Evolutionary conservation across 2,113 vertebrate genomes (phyloP), one percentile per base, ranked within the genome.

Genomic region (Cottus gobio): DNA sequence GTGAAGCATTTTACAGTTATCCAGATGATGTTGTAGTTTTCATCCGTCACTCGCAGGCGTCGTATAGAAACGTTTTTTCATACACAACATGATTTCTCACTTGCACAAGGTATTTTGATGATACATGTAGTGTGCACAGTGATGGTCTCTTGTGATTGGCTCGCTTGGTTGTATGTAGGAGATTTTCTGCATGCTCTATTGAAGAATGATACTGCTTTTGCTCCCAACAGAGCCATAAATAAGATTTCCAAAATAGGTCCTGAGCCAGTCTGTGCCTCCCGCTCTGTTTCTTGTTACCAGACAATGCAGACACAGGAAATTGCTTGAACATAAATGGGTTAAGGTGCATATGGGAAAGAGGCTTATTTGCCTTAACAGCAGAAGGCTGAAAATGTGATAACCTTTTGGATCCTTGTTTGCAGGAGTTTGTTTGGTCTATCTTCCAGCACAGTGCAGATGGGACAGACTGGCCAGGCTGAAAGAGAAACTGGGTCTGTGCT

Each of bases 401-500:
- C 44, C 26, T 31, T 36, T 48, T 48, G 50, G 37, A 39, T 42
- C 12, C 3, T 50, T 54, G 48, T 80, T 77, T 77, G 39, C 5
- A 10, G 63, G 26, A 39, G 26, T 71, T 57, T 62, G 42, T 74
- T 46, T 31, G n/a, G 61, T 42, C 56, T 77, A 67, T 28, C 79
- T 69, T 71, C 60, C 2, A 80, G 74, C 62, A 34, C 75, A 50
- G 63, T 83, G 82, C 82, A 87, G 85, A 82, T 85, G 82, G 81
- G 39, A 37, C 31, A 62, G 69, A 60, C 58, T 79, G 87, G 50
- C 78, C 75, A 76, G 75, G 77, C 77, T 85, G 50, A 74, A 58
- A 75, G 28, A 76, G 72, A 90, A 90, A 90, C 71, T 86, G 79
- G 85, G 86, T 90, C 83, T 86, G 71, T 61, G 63, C 30, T 61